These are phyloP conservation scores for Entomobrya multifasciata DNA, from an alignment of 2,888 invertebrate species.

Conservation along the genomic window DNA sequence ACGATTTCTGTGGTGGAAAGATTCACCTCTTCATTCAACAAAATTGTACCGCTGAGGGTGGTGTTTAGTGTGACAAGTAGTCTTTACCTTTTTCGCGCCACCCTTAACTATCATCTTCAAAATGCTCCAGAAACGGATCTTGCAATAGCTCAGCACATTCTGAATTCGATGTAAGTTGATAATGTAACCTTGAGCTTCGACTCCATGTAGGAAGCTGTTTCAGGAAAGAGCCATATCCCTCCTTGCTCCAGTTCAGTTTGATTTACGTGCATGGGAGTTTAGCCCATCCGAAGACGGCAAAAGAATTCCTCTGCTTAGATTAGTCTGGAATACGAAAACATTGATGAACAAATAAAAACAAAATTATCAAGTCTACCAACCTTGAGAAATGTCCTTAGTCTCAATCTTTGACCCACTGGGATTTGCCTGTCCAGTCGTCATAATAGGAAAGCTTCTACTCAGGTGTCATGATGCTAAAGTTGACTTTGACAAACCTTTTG, in stretches of 20 bases:
- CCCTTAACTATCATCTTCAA: neutral
- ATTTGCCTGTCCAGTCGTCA: too few relatives aligned
- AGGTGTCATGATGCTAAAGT: too few relatives aligned
- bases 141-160: neutral
- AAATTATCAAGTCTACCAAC: too few relatives aligned
- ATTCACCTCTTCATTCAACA: neutral
- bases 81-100: conserved; percentile 21
- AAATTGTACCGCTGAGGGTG: neutral
- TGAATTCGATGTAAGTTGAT: neutral
- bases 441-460: too few relatives aligned
- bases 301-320: neutral
- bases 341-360: too few relatives aligned
- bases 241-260: neutral
- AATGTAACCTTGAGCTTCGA: too few relatives aligned
- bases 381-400: neutral
- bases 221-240: neutral
- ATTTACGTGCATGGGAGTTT: neutral
- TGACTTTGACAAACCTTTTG: too few relatives aligned
- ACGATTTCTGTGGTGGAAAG: conserved; percentile 29
- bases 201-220: neutral
- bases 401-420: conserved; percentile 24
- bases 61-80: conserved; percentile 22
- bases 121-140: neutral
- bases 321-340: too few relatives aligned
- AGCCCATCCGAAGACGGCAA: neutral